Evolutionary conservation across 2,113 vertebrate species (phyloP).

Genomic region (Aix galericulata): DNA sequence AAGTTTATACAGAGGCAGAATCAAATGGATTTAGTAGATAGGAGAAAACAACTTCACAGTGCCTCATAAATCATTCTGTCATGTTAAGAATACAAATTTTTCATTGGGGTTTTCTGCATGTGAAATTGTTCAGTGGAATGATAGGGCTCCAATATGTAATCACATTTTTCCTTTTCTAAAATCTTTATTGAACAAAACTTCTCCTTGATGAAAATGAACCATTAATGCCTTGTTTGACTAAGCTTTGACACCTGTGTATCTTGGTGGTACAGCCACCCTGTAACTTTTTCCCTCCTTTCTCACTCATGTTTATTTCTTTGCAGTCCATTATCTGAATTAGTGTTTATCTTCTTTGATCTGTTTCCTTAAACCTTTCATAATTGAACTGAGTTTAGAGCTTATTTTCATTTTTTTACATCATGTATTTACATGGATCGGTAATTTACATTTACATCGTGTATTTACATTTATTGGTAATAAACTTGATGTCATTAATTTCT

Average conservation of each 20-base stretch:
- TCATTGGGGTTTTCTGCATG: not conserved
- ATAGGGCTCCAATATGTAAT: not conserved
- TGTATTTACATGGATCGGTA: not conserved
- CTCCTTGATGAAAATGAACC: not conserved
- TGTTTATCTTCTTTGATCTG: not conserved
- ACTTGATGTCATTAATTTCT: not conserved
- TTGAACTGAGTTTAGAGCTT: not conserved
- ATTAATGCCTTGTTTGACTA: not conserved
- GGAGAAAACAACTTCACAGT: not conserved
- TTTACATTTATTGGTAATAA: not conserved
- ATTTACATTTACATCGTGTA: not conserved
- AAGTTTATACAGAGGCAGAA: not conserved
- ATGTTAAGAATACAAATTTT: constrained; percentile 12
- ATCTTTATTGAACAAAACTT: not conserved
- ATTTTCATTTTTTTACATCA: not conserved
- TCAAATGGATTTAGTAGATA: not conserved
- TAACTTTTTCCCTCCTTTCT: not conserved
- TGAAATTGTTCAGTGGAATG: not conserved
- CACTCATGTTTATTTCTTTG: not conserved
- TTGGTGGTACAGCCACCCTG: not conserved
- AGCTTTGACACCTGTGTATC: not conserved
- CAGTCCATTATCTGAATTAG: not conserved
- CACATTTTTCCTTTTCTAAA: not conserved
- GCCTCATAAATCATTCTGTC: constrained; percentile 8
- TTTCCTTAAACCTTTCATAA: not conserved